phyloP scores from a whole-genome alignment of 2,888 invertebrate species.

The Leptinotarsa tumamoca region DNA sequence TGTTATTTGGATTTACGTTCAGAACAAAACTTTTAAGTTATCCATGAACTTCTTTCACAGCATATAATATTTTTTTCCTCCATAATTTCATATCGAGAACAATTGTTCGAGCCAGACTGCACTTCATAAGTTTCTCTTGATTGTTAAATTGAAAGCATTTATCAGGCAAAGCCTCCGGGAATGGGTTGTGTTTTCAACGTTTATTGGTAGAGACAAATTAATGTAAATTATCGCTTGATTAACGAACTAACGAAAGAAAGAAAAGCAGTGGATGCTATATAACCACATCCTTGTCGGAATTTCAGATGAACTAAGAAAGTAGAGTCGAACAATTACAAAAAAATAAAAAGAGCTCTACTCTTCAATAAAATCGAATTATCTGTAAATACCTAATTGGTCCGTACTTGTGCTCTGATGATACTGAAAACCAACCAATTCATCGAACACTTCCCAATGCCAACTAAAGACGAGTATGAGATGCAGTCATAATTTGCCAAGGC shows the following conservation, averaged over 20 bases:
- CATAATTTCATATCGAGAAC: not conserved
- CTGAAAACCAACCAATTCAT: too few relatives aligned
- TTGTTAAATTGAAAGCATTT: not conserved
- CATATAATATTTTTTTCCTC: not conserved
- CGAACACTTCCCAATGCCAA: too few relatives aligned
- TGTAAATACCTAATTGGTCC: too few relatives aligned
- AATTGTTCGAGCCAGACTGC: not conserved
- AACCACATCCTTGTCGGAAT: too few relatives aligned
- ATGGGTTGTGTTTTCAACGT: constrained; percentile 1
- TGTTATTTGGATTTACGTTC: not conserved
- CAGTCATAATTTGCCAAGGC: too few relatives aligned
- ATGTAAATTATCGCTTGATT: constrained; percentile 9
- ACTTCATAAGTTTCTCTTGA: not conserved
- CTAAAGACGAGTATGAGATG: too few relatives aligned
- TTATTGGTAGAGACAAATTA: constrained; percentile 12
- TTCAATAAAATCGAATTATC: too few relatives aligned
- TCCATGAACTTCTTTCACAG: not conserved
- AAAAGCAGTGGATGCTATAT: not conserved
- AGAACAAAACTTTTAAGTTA: not conserved
- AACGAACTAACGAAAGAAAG: not conserved
- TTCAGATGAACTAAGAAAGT: too few relatives aligned
- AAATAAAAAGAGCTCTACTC: too few relatives aligned
- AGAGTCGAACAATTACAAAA: too few relatives aligned
- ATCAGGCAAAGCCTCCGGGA: not conserved
- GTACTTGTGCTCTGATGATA: too few relatives aligned